phyloP scores from a whole-genome alignment of 2,888 invertebrate species.

The Unio delphinus region DNA sequence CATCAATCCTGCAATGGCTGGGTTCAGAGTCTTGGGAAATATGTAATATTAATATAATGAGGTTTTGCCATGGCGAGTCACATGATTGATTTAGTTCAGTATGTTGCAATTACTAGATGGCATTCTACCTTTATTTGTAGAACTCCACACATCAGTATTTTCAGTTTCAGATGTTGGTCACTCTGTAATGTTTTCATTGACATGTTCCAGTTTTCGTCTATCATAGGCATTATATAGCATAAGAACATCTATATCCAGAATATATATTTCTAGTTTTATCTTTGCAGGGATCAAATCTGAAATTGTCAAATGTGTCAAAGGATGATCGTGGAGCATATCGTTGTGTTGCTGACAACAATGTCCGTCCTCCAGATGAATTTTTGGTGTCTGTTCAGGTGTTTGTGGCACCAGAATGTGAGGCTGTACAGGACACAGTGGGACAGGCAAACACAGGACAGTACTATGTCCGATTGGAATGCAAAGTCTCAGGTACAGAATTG shows the following conservation, averaged over 20 bases:
- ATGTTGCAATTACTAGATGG: too few relatives aligned
- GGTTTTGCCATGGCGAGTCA: too few relatives aligned
- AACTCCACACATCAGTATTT: not conserved
- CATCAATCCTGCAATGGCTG: too few relatives aligned
- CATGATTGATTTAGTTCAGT: too few relatives aligned
- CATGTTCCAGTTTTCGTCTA: too few relatives aligned
- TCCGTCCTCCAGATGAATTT: conserved; percentile 65
- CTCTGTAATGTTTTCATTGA: not conserved
- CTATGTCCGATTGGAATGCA: conserved; percentile 65
- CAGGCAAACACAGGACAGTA: conserved; percentile 68
- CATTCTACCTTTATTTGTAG: too few relatives aligned
- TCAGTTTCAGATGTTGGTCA: too few relatives aligned
- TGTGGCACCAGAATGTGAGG: conserved; percentile 57
- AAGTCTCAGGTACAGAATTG: conserved; percentile 57
- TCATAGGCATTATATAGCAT: not conserved
- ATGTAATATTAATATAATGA: too few relatives aligned
- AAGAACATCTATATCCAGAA: not conserved
- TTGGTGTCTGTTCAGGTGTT: conserved; percentile 64
- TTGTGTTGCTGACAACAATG: conserved; percentile 70
- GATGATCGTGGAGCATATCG: conserved; percentile 66
- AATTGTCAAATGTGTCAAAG: conserved; percentile 46
- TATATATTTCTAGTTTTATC: not conserved
- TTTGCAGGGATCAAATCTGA: conserved; percentile 49
- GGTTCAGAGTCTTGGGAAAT: too few relatives aligned
- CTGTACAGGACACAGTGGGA: conserved; percentile 67